Percentiles rank a stretch among this genome's conserved stretches.
Evolutionary conservation across 2,113 vertebrate genomes (phyloP).

Genomic region (Vimba vimba): DNA sequence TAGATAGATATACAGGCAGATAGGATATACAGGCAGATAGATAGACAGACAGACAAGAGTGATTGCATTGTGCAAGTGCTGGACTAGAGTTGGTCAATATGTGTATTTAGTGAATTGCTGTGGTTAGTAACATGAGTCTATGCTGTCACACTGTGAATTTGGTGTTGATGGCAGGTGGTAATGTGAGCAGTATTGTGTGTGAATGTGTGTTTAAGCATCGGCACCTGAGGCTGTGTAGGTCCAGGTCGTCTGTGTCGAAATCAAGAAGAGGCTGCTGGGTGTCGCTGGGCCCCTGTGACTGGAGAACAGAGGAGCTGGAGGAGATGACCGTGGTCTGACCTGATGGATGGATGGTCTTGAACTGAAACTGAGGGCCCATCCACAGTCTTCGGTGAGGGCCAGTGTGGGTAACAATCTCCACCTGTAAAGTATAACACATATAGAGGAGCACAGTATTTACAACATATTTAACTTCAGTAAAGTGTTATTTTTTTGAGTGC

Average conservation of each 20-base stretch:
- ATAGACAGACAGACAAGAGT: neutral
- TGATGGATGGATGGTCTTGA: conserved; percentile 98
- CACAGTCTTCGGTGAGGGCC: conserved; percentile 94
- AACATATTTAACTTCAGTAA: neutral
- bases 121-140: conserved; percentile 42
- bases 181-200: conserved; percentile 22
- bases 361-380: conserved; percentile 99
- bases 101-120: conserved; percentile 19
- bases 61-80: neutral
- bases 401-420: conserved; percentile 97
- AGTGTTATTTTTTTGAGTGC: neutral
- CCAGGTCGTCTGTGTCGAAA: conserved; percentile 95
- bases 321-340: conserved; percentile 98
- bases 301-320: conserved; percentile 95
- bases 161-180: conserved; percentile 20
- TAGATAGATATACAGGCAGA: too few relatives aligned
- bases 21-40: too few relatives aligned
- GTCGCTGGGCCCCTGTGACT: conserved; percentile 91
- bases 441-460: neutral
- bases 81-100: neutral
- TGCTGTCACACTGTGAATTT: conserved; percentile 15
- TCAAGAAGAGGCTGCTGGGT: conserved; percentile 94
- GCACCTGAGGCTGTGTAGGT: conserved; percentile 96
- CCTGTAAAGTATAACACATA: conserved; percentile 73
- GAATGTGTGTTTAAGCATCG: conserved; percentile 9